Percentiles rank a stretch among this genome's conserved stretches.
Evolutionary conservation across 37 sponge, comb jelly and placozoan species (phyloP).

Genomic region (Spongilla lacustris): DNA sequence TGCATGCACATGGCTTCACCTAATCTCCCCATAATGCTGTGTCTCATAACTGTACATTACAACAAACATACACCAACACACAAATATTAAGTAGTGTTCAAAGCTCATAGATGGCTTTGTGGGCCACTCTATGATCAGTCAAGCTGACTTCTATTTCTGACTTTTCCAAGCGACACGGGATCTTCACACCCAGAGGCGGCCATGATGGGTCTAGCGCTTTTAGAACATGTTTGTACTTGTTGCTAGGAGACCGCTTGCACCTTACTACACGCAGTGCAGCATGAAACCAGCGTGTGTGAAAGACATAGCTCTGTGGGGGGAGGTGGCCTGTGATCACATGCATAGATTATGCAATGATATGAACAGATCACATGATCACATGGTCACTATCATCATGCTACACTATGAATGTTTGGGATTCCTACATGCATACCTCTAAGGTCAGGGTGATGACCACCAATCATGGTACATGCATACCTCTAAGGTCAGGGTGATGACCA

Average conservation of each 20-base stretch:
- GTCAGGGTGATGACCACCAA: too few relatives aligned
- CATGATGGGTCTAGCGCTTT: conserved; percentile 19
- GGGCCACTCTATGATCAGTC: neutral
- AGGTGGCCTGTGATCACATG: neutral
- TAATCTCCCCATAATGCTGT: too few relatives aligned
- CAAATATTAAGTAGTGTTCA: neutral
- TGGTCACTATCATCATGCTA: too few relatives aligned
- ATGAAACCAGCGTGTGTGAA: conserved; percentile 34
- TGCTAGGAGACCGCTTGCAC: conserved; percentile 56
- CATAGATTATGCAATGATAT: too few relatives aligned
- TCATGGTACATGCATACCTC: too few relatives aligned
- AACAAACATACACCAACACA: neutral
- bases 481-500: too few relatives aligned
- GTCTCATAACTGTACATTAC: too few relatives aligned
- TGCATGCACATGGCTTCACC: too few relatives aligned
- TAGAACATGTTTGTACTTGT: conserved; percentile 65
- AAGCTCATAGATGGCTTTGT: neutral
- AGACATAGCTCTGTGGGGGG: conserved; percentile 43
- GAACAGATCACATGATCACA: too few relatives aligned
- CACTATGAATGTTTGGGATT: too few relatives aligned
- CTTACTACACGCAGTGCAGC: conserved; percentile 33
- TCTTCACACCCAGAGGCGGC: conserved; percentile 13
- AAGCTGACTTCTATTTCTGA: neutral
- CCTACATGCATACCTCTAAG: too few relatives aligned
- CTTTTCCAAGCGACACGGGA: neutral